Conservation (phyloP, 2,888 invertebrate species). For the Drosophila barbarae region DNA sequence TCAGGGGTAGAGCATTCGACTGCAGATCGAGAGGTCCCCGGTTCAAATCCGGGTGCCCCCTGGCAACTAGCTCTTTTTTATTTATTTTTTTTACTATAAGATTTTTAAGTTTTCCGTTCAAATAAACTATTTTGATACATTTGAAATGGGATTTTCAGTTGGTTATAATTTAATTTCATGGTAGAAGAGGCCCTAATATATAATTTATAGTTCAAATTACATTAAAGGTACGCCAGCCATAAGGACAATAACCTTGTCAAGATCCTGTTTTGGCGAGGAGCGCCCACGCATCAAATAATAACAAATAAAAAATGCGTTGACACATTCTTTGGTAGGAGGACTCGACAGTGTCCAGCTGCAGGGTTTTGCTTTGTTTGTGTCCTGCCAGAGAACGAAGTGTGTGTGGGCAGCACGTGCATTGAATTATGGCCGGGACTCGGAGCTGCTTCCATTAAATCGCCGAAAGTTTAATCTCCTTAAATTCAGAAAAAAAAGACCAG, state of each 20-base stretch:
- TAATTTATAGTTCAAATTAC: neutral
- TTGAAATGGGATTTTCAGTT: neutral
- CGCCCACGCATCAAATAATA: slow-evolving; percentile 12
- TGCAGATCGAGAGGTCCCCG: slow-evolving; percentile 75
- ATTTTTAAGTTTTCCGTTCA: neutral
- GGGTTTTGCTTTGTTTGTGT: slow-evolving; percentile 28
- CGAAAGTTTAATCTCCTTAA: slow-evolving; percentile 36
- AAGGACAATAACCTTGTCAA: slow-evolving; percentile 31
- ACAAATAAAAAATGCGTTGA: slow-evolving; percentile 48
- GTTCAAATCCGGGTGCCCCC: slow-evolving; percentile 75
- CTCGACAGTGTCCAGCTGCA: slow-evolving; percentile 6
- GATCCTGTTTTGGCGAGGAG: slow-evolving; percentile 9
- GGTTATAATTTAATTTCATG: neutral
- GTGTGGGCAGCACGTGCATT: slow-evolving; percentile 47
- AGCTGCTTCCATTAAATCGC: slow-evolving; percentile 23
- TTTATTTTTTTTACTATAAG: neutral
- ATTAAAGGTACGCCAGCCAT: slow-evolving; percentile 25
- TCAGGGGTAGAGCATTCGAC: slow-evolving; percentile 74
- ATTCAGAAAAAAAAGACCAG: slow-evolving; percentile 12
- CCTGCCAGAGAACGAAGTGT: neutral
- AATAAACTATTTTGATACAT: neutral
- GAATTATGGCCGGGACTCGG: slow-evolving; percentile 47
- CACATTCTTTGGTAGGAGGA: slow-evolving; percentile 19
- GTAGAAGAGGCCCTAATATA: too few relatives aligned
- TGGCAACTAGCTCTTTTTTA: slow-evolving; percentile 18